Base-by-base conservation (phyloP, 2,797 vertebrate genomes). In the Chelon labrosus region DNA sequence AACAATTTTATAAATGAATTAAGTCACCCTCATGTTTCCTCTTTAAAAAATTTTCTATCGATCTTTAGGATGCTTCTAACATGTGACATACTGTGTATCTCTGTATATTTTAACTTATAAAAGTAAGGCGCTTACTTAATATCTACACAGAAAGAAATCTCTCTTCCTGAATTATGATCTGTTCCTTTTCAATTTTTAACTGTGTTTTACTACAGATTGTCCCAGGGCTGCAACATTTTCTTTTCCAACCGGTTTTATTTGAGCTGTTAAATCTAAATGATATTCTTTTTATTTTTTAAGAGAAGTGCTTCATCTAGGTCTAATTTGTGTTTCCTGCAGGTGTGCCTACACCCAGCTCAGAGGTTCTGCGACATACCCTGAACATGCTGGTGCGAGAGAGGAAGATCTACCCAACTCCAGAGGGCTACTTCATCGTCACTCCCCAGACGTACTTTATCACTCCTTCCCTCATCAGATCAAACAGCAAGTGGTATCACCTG, bases 401-500 rank as follows among this genome's bases (percentile, higher is more conserved):
- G 88, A 99, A 99, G 93, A 99, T 99, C 94, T 99, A 99, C 86
- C 98, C 98, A 39, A 98, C 98, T 78, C 96, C 98, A 0, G 98
- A 99, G 88, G 98, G 98, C 90, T 99, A 99, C 92, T 99, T 98
- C 94, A 98, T 99, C 65, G 98, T 99, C 88, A 99, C 98, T 39
- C 98, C 98, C 0, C 98, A 99, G 94, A 99, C 98, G 75, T 99
- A 99, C 87, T 99, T 97, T 94, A 99, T 99, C 84, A 99, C 98
- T 16, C 98, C 98, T 38, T 99, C 98, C 83, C 97, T 99, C 91
- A 99, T 99, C 94, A 96, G 98, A 95, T 96, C 96, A 93, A 99
- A 98, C 94, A 99, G 97, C 93, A 99, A 99, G 91, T 99, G 98
- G 98, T 99, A 99, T 93, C 98, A 99, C 92, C 94, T 99, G 92